phyloP scores from a whole-genome alignment of 2,888 invertebrate species.

The Therioaphis trifolii region DNA sequence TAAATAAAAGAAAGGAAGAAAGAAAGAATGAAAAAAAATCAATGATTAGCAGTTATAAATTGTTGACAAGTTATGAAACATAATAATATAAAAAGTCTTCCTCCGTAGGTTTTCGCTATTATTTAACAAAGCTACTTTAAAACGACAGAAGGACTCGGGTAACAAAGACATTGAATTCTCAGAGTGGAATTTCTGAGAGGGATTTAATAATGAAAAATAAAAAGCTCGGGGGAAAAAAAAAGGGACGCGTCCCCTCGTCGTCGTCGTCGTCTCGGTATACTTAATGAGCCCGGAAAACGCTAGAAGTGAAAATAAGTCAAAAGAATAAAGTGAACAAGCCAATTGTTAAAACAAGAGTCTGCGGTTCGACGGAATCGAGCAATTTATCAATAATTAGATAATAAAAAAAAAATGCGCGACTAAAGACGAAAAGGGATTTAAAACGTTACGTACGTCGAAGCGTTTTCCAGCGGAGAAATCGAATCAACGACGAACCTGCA shows the following conservation, averaged over 20 bases:
- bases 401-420: not conserved
- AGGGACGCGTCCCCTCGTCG: not conserved
- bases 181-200: slow-evolving; percentile 2
- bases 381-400: slow-evolving; percentile 48
- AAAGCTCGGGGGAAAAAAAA: not conserved
- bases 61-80: not conserved
- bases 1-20: too few species aligned
- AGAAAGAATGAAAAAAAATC: not conserved
- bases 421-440: not conserved
- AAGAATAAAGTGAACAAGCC: slow-evolving; percentile 28
- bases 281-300: slow-evolving; percentile 5
- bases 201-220: slow-evolving; percentile 29
- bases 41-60: too few species aligned
- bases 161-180: slow-evolving; percentile 20
- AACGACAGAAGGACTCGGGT: not conserved
- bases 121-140: slow-evolving; percentile 1
- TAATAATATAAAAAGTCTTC: not conserved
- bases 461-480: too few species aligned
- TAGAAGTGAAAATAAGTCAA: slow-evolving; percentile 29
- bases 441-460: not conserved
- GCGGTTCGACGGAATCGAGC: not conserved
- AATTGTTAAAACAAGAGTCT: slow-evolving; percentile 49
- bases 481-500: not conserved
- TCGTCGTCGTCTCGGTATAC: not conserved
- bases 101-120: not conserved